Evolutionary conservation across 2,888 invertebrate genomes (phyloP), one percentile per base, ranked within the genome.

Genomic region (Nymphalis urticae): DNA sequence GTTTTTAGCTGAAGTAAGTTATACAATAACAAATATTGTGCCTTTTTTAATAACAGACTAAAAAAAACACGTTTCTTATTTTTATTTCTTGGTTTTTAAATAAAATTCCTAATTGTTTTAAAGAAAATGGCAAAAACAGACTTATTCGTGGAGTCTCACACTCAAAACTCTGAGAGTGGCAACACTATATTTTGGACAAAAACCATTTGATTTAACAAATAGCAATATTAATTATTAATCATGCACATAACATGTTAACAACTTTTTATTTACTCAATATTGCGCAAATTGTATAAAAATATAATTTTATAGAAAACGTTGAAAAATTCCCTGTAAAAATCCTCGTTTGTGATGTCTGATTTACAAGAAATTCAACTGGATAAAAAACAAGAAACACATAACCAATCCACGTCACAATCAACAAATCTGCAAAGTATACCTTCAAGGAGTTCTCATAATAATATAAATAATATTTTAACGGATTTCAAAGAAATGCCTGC

Each of bases 341-440:
- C 21, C 53, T 19, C 32, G 16, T 51, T 51, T 9, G 16, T 13
- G n/a, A 68, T 42, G 56, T 62, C 51, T 50, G 42, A 51, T 36
- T 13, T n/a, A 48, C 42, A 47, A 56, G 61, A 67, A 24, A 21
- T 27, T 58, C 54, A 27, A 9, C 24, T 21, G 24, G 61, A 42
- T 36, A 51, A 24, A 68, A 62, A 16, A 80, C 51, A 48, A 17
- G 53, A 68, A 62, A 48, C 36, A 9, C 70, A 36, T 72, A 58
- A 60, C 63, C 69, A 72, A 62, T 73, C 75, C 67, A 72, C 75
- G 68, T 74, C 75, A 69, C 68, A 64, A 32, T 10, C 56, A 17
- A 56, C 68, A 54, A 58, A 36, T n/a, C 21, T 24, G 48, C 68
- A 67, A 59, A 48, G 42, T 24, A 51, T 63, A 61, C 32, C 19